Evolutionary conservation across 1,140 invertebrate species (phyloP), one percentile per base, ranked within the genome.

Genomic region (Linepithema humile): DNA sequence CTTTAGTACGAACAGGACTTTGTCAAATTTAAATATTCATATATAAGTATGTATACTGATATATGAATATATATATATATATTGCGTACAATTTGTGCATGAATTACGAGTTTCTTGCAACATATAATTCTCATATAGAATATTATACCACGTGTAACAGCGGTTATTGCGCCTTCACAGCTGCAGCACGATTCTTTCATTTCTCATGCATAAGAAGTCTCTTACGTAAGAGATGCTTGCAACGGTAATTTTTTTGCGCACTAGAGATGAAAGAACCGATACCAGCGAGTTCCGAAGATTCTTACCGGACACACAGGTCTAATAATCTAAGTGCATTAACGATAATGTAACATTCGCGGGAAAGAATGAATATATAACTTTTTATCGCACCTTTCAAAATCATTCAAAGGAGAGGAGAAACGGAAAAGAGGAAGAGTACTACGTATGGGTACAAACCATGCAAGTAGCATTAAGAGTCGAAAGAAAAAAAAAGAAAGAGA

Each of bases 261-360:
- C 43, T 29, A 45, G 74, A 60, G 43, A 38, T 48, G 26, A 69
- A 20, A 74, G 40, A 40, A 67, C 50, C 50, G 20, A 74, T 77
- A 9, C 50, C 74, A 48, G 53, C 26, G 23, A 72, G 23, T 26
- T 80, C 53, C 9, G 35, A 48, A 32, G 6, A 80, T 70, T 48
- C 35, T 80, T 57, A 80, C n/a, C n/a, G 64, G 83, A 67, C 85
- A 78, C 35, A 75, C 35, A 72, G 50, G 48, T 53, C 59, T 89
- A 83, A 84, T 69, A 40, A 78, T 45, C 26, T 55, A 84, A 90
- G 85, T 77, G 73, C 87, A 89, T 90, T 90, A 53, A 74, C 55
- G 64, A 32, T 38, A 69, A 65, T 75, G 69, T 78, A 72, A 87
- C 17, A 57, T 80, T 80, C 45, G 57, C 62, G 55, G 86, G 64